Conservation (phyloP, 1,140 invertebrate genomes). For the Ceratina japonica region DNA sequence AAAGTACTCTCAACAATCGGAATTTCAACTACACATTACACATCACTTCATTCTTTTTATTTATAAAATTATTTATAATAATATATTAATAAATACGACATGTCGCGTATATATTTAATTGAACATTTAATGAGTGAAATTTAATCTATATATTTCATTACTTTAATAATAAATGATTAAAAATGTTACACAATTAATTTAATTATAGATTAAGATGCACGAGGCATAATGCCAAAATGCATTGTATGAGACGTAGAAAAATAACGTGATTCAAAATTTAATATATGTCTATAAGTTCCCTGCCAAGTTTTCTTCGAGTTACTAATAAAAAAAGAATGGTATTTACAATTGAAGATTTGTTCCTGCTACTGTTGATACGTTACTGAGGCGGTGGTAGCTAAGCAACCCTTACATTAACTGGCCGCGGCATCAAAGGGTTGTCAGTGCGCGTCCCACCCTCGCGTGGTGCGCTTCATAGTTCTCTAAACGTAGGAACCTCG, state of each 20-base stretch:
- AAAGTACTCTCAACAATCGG: not conserved
- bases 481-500: conserved; percentile 52
- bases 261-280: too few species aligned
- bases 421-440: conserved; percentile 62
- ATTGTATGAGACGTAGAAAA: too few species aligned
- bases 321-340: too few species aligned
- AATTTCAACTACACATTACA: not conserved
- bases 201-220: too few species aligned
- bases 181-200: too few species aligned
- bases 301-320: too few species aligned
- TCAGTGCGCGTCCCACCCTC: conserved; percentile 69
- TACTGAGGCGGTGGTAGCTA: conserved; percentile 69
- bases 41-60: not conserved
- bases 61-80: not conserved
- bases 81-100: not conserved
- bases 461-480: conserved; percentile 63
- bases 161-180: not conserved
- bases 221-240: too few species aligned
- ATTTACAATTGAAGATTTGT: conserved; percentile 8
- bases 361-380: conserved; percentile 54
- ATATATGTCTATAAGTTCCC: too few species aligned
- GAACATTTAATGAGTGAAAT: not conserved
- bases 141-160: too few species aligned
- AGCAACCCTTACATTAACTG: conserved; percentile 72
- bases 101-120: not conserved